phyloP scores from a whole-genome alignment of 2,797 vertebrate genomes.

The Silurus lanzhouensis region DNA sequence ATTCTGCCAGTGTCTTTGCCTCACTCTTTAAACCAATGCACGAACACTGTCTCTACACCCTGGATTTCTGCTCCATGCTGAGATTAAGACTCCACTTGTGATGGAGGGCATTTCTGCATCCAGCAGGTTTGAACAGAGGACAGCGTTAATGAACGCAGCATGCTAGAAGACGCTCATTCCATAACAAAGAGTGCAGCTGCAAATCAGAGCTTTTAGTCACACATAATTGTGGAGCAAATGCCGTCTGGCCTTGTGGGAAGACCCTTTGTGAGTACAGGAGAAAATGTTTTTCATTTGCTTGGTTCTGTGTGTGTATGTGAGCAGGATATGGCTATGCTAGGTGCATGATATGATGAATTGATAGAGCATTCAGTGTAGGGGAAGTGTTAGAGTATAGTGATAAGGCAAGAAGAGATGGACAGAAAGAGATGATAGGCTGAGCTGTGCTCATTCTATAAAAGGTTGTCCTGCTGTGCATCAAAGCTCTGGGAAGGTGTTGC shows the following conservation, averaged over 20 bases:
- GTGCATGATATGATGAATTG: not conserved
- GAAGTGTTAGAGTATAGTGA: not conserved
- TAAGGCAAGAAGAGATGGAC: not conserved
- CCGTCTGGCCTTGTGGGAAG: constrained; percentile 45
- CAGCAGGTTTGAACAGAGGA: constrained; percentile 26
- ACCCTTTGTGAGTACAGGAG: constrained; percentile 27
- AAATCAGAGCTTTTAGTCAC: constrained; percentile 44
- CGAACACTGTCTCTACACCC: constrained; percentile 57
- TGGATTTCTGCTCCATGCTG: constrained; percentile 60
- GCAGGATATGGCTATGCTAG: not conserved
- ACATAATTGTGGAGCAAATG: constrained; percentile 25
- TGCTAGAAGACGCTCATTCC: constrained; percentile 26
- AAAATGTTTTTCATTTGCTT: constrained; percentile 3
- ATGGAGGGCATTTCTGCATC: constrained; percentile 16
- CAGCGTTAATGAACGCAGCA: constrained; percentile 31
- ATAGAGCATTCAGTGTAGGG: not conserved
- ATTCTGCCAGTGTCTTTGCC: constrained; percentile 42
- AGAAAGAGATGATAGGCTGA: not conserved
- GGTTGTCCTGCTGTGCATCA: not conserved
- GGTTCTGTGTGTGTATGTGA: not conserved
- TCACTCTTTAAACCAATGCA: constrained; percentile 62
- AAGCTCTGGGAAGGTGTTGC: not conserved
- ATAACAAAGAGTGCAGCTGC: constrained; percentile 42
- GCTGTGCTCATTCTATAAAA: not conserved
- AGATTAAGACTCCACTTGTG: constrained; percentile 59